Evolutionary conservation across 2,888 invertebrate species (phyloP), one percentile per base, ranked within the genome.

Genomic region (Hydropsyche betteni): DNA sequence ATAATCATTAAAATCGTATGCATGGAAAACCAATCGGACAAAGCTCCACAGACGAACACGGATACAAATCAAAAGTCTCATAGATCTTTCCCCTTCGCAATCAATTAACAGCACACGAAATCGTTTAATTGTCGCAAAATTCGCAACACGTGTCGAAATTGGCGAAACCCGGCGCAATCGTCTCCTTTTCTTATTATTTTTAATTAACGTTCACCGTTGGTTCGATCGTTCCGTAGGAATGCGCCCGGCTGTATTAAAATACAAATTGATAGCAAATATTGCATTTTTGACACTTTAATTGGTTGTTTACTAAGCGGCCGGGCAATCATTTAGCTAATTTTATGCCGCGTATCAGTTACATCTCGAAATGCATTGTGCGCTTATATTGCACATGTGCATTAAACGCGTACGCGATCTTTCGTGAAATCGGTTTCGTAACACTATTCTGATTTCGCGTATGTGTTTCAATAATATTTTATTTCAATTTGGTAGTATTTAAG

Each of bases 241-340:
- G 33, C 38, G 64, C 14, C 64, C 34, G 34, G 33, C 36, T 36
- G 36, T 64, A 75, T 77, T 77, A 77, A 77, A 77, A 73, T 51
- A 51, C 50, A 55, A 75, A 77, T 75, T 77, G 75, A 77, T 75
- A 64, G 75, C 58, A 72, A 75, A 77, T 73, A 77, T 70, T 77
- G 75, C 73, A 69, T 73, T 77, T 75, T 34, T n/a, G 77, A 75
- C 77, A 34, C 75, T 53, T 77, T 75, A 77, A 77, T 77, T 68
- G 77, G 77, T 75, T 77, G 75, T 77, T 72, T 72, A 72, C 72
- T 24, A 14, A 58, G 36, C 58, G 58, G 16, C 72, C 16, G 10
- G 14, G 72, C 61, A 36, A 55, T 72, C 24, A 72, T 72, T 72
- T 61, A n/a, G 10, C 24, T 69, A 36, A 68, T 69, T 75, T 75